A percentile compares a stretch with the other conserved stretches of the same genome.
phyloP scores from a whole-genome alignment of 1,140 invertebrate species.

The Yoshiicerus persimilis region DNA sequence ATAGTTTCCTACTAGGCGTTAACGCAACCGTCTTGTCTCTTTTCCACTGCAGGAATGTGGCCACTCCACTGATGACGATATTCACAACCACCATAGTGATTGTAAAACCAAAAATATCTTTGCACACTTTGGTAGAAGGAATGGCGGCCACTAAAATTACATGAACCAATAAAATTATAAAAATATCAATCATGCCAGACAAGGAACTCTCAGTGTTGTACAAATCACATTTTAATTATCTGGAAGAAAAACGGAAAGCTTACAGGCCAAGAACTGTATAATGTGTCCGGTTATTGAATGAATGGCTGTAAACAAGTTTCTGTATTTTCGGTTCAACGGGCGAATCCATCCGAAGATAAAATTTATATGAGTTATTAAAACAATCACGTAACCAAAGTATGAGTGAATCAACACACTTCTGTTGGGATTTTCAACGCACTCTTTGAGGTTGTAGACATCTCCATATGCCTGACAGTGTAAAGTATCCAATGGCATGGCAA shows the following conservation, averaged over 20 bases:
- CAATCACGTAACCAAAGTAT: background rate
- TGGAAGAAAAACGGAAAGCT: background rate
- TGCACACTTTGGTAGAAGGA: background rate
- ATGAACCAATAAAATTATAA: too few species aligned
- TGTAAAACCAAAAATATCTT: background rate
- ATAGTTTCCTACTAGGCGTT: background rate
- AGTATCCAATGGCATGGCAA: background rate
- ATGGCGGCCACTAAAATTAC: too few species aligned
- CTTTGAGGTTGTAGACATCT: background rate
- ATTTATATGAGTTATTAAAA: background rate
- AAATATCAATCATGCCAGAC: too few species aligned
- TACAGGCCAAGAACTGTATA: background rate
- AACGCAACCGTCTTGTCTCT: background rate
- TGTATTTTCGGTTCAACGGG: background rate
- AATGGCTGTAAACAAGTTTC: background rate
- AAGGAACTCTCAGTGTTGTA: too few species aligned
- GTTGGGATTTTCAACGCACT: background rate
- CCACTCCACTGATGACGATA: background rate
- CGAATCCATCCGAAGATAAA: background rate
- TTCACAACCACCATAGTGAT: background rate
- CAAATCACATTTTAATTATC: too few species aligned
- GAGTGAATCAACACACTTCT: background rate
- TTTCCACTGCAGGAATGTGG: background rate
- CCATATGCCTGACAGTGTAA: background rate
- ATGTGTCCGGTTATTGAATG: background rate